Base-by-base conservation (phyloP, 2,797 vertebrate species). In the Sebastes hubbsi region DNA sequence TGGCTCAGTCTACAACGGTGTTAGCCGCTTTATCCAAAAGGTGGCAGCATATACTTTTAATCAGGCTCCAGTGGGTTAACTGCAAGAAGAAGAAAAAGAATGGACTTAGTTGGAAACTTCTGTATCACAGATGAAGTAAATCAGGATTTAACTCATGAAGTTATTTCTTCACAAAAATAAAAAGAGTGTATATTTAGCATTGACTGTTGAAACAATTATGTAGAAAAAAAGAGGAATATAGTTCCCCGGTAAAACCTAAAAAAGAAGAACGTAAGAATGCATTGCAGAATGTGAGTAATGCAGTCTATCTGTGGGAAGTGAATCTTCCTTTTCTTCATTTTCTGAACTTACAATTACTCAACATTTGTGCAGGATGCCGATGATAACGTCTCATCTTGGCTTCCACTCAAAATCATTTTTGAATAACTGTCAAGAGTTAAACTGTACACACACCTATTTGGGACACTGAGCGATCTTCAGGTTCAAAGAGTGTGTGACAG, bases 41-140 rank as follows among this genome's bases (percentile, higher is more conserved):
- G 81, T 46, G 92, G 89, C 82, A 89, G 88, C 75, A 91, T 42
- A 61, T 20, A 12, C 67, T 58, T 2, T 2, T 1, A 18, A 14
- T 54, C 14, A 69, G 13, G 29, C 75, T 80, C 14, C 9, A 42
- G 16, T 54, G 12, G 18, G 2, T 25, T 27, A 10, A 61, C 27
- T 27, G 11, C 5, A 9, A 32, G 5, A 27, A 6, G 2, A 12
- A 32, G 12, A 38, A 13, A 27, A n/a, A 38, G 3, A 36, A 34
- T 18, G 14, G 3, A 30, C 2, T 54, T 20, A 3, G 14, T 8
- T 59, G 59, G 7, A 63, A 65, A 69, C 10, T 7, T 65, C 27
- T 72, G 29, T 29, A 1, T 46, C 4, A 25, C 75, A 75, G 27
- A 70, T 76, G n/a, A n/a, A 5, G 34, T 60, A 20, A 65, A 38